Conservation (phyloP, 2,113 vertebrate species). For the Serinus canaria region DNA sequence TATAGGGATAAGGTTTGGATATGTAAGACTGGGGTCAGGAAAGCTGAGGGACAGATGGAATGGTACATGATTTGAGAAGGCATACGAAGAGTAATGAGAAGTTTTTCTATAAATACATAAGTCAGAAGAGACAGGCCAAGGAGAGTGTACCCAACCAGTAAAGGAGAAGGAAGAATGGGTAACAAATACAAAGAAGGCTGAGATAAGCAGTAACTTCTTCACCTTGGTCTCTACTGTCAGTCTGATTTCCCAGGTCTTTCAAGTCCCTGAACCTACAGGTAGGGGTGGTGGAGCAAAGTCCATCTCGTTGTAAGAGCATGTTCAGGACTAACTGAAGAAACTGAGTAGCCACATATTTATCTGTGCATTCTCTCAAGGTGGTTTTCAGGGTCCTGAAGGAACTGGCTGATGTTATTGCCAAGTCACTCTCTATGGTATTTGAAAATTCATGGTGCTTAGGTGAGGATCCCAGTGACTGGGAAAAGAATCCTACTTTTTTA, state of each 20-base stretch:
- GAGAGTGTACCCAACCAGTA: no score
- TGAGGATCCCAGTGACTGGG: not conserved
- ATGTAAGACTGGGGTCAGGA: not conserved
- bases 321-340: not conserved
- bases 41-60: not conserved
- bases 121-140: not conserved
- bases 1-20: no score
- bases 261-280: not conserved
- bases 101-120: not conserved
- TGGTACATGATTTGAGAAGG: not conserved
- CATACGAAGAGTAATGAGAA: not conserved
- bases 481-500: not conserved
- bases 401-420: not conserved
- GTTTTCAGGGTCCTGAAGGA: not conserved
- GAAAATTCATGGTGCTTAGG: not conserved
- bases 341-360: no score
- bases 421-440: not conserved
- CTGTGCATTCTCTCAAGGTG: not conserved
- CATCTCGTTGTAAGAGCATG: not conserved
- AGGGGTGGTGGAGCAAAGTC: rapidly evolving
- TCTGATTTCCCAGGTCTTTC: not conserved
- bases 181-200: not conserved
- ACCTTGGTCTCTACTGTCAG: not conserved
- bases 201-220: not conserved
- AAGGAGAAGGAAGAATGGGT: not conserved